phyloP scores from a whole-genome alignment of 2,888 invertebrate genomes.

The Thymelicus acteon region DNA sequence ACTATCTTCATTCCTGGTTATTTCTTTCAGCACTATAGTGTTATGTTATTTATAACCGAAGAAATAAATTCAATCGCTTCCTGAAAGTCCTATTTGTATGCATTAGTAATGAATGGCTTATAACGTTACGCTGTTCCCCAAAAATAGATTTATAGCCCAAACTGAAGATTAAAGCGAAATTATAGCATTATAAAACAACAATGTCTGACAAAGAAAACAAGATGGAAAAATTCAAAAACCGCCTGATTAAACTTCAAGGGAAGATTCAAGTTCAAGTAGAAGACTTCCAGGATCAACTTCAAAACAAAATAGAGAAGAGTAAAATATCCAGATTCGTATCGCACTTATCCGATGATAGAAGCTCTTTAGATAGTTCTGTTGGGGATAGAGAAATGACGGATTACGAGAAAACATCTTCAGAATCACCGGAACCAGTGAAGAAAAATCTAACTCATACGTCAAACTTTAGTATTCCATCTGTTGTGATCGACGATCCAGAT shows the following conservation, averaged over 20 bases:
- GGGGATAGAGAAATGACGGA: constrained; percentile 46
- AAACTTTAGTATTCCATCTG: constrained; percentile 59
- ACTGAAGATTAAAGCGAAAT: constrained; percentile 18
- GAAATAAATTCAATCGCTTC: constrained; percentile 15
- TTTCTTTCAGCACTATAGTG: constrained; percentile 20
- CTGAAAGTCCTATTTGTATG: constrained; percentile 12
- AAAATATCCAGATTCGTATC: constrained; percentile 65
- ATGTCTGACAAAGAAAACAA: constrained; percentile 70
- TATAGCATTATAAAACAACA: constrained; percentile 30
- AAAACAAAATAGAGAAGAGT: constrained; percentile 66
- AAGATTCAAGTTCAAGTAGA: constrained; percentile 76
- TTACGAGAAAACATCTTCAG: constrained; percentile 52
- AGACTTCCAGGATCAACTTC: constrained; percentile 74
- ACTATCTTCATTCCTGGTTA: constrained; percentile 1
- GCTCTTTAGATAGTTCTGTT: constrained; percentile 57
- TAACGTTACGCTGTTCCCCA: neutral
- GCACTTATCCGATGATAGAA: constrained; percentile 68
- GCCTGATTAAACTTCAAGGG: constrained; percentile 67
- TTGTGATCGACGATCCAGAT: constrained; percentile 65
- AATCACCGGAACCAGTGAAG: constrained; percentile 48
- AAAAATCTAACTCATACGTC: constrained; percentile 19
- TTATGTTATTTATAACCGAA: constrained; percentile 18
- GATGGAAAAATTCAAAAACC: constrained; percentile 67
- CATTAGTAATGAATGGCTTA: constrained; percentile 3
- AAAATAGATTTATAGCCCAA: constrained; percentile 17